These are phyloP conservation scores for Takifugu ocellatus DNA, from an alignment of 2,797 vertebrate species.

Conservation along the genomic window DNA sequence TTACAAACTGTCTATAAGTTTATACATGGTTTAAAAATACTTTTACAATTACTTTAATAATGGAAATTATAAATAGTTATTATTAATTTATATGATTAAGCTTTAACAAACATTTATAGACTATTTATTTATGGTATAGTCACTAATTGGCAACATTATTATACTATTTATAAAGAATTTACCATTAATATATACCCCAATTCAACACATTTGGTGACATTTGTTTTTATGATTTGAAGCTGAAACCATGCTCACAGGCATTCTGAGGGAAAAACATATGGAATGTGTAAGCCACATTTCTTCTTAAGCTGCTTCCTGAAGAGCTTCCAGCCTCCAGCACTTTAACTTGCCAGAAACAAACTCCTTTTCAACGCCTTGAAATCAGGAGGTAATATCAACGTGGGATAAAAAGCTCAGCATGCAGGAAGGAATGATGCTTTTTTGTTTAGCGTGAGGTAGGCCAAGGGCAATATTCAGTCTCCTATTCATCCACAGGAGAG, in stretches of 20 bases:
- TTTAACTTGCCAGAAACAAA: conserved; percentile 68
- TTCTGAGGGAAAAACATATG: conserved; percentile 49
- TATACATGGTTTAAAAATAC: no score
- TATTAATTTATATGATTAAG: no score
- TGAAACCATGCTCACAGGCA: conserved; percentile 57
- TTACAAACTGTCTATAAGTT: no score
- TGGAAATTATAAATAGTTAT: no score
- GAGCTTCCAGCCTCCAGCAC: conserved; percentile 65
- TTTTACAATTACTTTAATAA: no score
- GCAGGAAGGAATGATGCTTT: conserved; percentile 70
- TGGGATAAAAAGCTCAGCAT: conserved; percentile 68
- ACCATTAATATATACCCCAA: no score
- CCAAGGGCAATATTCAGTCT: conserved; percentile 72
- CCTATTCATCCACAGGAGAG: conserved; percentile 72
- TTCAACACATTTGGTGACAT: no score
- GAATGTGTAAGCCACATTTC: conserved; percentile 64
- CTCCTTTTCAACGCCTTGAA: conserved; percentile 62
- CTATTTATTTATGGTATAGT: no score
- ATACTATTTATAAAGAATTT: no score
- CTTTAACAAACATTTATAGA: no score
- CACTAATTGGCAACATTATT: no score
- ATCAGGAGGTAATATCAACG: conserved; percentile 66
- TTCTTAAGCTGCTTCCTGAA: conserved; percentile 66
- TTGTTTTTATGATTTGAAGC: conserved; percentile 14
- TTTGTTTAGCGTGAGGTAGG: conserved; percentile 76